phyloP scores from a whole-genome alignment of 2,113 vertebrate species.

The Heterotilapia buettikoferi region DNA sequence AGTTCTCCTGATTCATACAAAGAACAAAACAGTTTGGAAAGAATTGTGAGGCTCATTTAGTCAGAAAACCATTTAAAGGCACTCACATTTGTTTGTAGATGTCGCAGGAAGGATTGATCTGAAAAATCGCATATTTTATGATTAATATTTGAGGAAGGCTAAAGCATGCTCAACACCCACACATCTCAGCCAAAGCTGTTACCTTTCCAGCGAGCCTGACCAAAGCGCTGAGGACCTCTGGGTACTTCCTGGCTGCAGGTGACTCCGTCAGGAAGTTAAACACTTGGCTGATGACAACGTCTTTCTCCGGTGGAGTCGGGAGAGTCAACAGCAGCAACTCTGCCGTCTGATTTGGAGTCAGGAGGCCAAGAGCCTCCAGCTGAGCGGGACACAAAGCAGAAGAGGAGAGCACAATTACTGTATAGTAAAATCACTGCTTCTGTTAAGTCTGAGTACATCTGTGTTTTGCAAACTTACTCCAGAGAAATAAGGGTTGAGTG shows the following conservation, averaged over 20 bases:
- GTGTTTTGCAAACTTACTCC: constrained; percentile 32
- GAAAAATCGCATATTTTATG: not conserved
- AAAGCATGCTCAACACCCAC: not conserved
- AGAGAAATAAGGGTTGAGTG: constrained; percentile 43
- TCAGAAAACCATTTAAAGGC: not conserved
- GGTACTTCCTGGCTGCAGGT: constrained; percentile 1
- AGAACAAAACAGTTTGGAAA: not conserved
- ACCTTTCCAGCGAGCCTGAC: constrained; percentile 19
- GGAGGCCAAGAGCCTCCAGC: constrained; percentile 42
- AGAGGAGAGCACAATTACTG: not conserved
- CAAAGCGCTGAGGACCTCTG: constrained; percentile 20
- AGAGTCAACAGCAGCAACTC: constrained; percentile 56
- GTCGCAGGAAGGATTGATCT: constrained; percentile 29
- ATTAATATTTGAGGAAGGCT: not conserved
- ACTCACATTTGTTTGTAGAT: constrained; percentile 57
- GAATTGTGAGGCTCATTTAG: not conserved
- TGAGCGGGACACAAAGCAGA: not conserved
- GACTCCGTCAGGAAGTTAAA: constrained; percentile 53
- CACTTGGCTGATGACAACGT: constrained; percentile 40
- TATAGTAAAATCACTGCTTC: not conserved
- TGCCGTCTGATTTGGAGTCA: constrained; percentile 46
- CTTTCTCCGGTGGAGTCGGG: constrained; percentile 27
- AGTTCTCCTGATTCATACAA: not conserved
- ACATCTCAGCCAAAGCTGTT: not conserved
- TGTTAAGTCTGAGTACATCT: not conserved